Evolutionary conservation across 1,140 invertebrate genomes (phyloP).

Genomic region (Hyposmocoma kahamanoa): DNA sequence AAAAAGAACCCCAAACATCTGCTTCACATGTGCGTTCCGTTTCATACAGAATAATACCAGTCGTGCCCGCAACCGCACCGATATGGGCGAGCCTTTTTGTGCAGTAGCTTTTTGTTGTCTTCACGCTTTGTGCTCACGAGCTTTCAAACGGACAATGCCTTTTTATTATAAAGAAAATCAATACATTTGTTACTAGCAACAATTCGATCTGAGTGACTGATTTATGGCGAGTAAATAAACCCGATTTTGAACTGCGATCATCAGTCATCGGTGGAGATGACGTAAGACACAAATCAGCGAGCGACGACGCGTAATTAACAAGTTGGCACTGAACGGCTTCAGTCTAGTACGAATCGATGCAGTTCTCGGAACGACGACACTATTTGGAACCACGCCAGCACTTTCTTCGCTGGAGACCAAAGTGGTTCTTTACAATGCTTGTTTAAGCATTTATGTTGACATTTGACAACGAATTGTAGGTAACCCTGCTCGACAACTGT

Average conservation of each 20-base stretch:
- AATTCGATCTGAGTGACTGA: not conserved
- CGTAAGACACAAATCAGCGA: conserved; percentile 17
- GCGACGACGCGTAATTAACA: conserved; percentile 32
- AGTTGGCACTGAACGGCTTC: conserved; percentile 24
- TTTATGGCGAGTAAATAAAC: conserved; percentile 7
- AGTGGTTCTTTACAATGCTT: conserved; percentile 22
- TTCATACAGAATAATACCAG: conserved; percentile 63
- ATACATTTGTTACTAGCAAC: conserved; percentile 34
- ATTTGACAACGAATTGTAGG: not conserved
- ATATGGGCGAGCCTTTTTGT: conserved; percentile 46
- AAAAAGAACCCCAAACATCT: conserved; percentile 66
- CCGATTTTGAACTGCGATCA: not conserved
- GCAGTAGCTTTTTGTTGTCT: conserved; percentile 56
- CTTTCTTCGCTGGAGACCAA: conserved; percentile 25
- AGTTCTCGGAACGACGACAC: conserved; percentile 52
- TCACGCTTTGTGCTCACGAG: conserved; percentile 52
- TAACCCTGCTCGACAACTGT: too few relatives aligned
- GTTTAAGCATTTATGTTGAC: conserved; percentile 1
- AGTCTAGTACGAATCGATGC: conserved; percentile 31
- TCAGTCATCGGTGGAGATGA: conserved; percentile 11
- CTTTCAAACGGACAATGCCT: conserved; percentile 54
- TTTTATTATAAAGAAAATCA: conserved; percentile 54
- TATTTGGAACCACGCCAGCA: conserved; percentile 51
- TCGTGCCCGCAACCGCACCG: conserved; percentile 49
- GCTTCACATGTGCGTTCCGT: conserved; percentile 60